Evolutionary conservation across 2,113 vertebrate genomes (phyloP).

Genomic region (Hemiscyllium ocellatum): DNA sequence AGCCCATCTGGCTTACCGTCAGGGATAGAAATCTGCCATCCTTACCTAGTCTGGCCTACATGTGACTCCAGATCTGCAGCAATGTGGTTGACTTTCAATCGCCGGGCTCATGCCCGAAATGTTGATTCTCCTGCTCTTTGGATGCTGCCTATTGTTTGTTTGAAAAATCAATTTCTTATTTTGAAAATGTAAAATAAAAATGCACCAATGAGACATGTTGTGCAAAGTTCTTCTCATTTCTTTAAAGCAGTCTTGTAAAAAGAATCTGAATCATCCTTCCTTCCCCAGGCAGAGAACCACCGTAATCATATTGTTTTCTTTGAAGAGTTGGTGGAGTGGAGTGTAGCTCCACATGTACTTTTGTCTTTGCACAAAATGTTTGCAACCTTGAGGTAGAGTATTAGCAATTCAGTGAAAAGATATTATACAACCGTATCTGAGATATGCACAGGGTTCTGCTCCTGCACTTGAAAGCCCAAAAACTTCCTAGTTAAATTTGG

Average conservation of each 20-base stretch:
- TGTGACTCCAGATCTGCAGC: too few species aligned
- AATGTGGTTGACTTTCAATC: too few species aligned
- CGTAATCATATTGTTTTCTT: not conserved
- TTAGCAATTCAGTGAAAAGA: not conserved
- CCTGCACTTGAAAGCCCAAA: not conserved
- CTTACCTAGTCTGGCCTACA: too few species aligned
- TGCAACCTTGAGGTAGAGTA: not conserved
- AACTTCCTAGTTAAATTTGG: not conserved
- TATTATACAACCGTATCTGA: not conserved
- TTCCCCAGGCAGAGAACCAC: not conserved
- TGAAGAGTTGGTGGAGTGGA: not conserved
- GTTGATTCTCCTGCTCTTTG: too few species aligned
- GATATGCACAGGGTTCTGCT: not conserved
- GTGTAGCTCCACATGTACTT: not conserved
- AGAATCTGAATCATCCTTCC: not conserved
- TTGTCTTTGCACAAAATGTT: not conserved
- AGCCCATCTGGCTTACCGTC: too few species aligned
- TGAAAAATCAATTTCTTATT: slow-evolving; percentile 12
- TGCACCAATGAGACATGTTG: not conserved
- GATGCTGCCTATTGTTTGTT: too few species aligned
- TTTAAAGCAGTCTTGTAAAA: not conserved
- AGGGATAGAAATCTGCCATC: too few species aligned
- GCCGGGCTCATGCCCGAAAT: too few species aligned
- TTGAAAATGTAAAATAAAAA: not conserved
- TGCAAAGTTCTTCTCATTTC: not conserved